Evolutionary conservation across 2,888 invertebrate species (phyloP), one percentile per base, ranked within the genome.

Genomic region (Psylliodes chrysocephalus): DNA sequence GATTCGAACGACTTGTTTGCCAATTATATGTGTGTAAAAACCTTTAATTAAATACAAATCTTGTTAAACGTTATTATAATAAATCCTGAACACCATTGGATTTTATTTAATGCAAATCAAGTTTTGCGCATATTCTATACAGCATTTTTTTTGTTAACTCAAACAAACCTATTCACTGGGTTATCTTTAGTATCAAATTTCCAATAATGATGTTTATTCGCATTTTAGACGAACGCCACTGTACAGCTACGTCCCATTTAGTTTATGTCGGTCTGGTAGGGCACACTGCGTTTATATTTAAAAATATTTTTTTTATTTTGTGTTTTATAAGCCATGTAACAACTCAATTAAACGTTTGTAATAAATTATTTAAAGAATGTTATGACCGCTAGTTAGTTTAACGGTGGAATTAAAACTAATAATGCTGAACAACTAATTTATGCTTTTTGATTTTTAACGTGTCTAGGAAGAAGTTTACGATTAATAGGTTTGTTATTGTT

Each of bases 241-340:
- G 66, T 63, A 75, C 72, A 70, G 73, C 75, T 73, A 73, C 72
- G 75, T 77, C 78, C 75, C 76, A 76, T 64, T 64, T 64, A 35
- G 54, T 60, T 64, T 60, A 74, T 72, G 72, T 71, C 69, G 68
- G 67, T 68, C 72, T 64, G 10, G 30, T 46, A 33, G 40, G 44
- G 47, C 42, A 30, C 54, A 33, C 15, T 12, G 25, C 44, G 60
- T 19, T 44, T 73, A 67, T 73, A 75, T 75, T 76, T 73, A 74
- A 74, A 71, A 76, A 74, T 74, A 70, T 69, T 73, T 73, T 35
- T 35, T 47, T 22, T 47, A 22, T 56, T 69, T 68, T 67, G 60
- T 62, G 62, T 61, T 60, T 68, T 67, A 53, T 56, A 64, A 52
- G 60, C 47, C 59, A 64, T 66, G 56, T 61, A 55, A 72, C 60